Conservation (phyloP, 2,113 vertebrate species). For the Aythya baeri region DNA sequence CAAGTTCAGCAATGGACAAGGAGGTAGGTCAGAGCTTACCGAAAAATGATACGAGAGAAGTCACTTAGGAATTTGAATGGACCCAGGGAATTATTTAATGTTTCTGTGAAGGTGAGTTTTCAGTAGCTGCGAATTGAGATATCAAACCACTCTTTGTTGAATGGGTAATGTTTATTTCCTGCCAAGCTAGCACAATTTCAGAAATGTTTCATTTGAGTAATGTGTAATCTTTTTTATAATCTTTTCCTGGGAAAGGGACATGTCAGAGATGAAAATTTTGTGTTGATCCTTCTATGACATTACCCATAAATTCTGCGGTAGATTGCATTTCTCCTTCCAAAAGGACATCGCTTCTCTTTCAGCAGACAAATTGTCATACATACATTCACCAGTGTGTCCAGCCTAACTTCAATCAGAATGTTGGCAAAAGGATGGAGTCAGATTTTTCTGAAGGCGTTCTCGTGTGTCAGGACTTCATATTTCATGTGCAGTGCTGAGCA, state of each 20-base stretch:
- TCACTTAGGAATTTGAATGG: neutral
- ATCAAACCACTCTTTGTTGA: neutral
- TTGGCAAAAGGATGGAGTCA: neutral
- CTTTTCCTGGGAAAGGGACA: neutral
- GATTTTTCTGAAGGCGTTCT: neutral
- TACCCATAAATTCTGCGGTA: neutral
- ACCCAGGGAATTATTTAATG: neutral
- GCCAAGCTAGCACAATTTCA: neutral
- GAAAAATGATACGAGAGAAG: neutral
- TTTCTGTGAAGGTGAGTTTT: neutral
- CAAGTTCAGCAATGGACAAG: neutral
- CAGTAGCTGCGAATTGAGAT: too few relatives aligned
- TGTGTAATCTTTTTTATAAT: neutral
- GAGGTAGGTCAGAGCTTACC: neutral
- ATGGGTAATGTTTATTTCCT: neutral
- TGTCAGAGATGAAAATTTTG: neutral
- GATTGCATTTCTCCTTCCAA: neutral
- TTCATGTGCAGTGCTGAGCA: neutral
- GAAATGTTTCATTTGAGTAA: neutral
- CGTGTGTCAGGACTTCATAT: rapidly evolving
- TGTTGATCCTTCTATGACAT: neutral
- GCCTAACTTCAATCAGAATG: neutral
- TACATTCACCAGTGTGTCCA: neutral
- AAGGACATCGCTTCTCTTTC: neutral
- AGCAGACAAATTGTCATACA: neutral